phyloP scores from a whole-genome alignment of 2,797 vertebrate species.

The Paramormyrops hopkinsi region DNA sequence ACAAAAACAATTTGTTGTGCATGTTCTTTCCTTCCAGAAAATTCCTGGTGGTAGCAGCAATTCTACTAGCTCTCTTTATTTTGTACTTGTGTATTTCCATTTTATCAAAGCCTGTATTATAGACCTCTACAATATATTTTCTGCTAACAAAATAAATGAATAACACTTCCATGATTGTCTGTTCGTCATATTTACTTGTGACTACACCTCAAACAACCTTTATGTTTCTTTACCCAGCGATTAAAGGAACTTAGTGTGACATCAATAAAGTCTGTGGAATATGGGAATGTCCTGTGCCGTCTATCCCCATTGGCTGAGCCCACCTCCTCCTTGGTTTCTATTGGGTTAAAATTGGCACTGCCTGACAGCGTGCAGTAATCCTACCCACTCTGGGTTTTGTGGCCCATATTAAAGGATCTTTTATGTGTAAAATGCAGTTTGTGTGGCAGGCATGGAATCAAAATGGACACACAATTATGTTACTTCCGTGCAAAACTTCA shows the following conservation, averaged over 20 bases:
- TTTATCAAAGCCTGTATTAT: constrained; percentile 6
- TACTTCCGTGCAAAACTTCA: not conserved
- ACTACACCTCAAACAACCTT: not conserved
- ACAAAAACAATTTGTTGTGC: not conserved
- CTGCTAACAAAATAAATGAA: constrained; percentile 24
- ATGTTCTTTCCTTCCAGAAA: not conserved
- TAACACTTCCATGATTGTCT: constrained; percentile 27
- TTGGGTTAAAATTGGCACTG: not conserved
- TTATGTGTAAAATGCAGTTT: not conserved
- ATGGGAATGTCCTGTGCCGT: not conserved
- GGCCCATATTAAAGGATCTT: not conserved
- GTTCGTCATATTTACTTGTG: not conserved
- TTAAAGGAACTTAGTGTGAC: not conserved
- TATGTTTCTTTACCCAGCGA: not conserved
- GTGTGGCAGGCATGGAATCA: not conserved
- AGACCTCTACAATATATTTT: not conserved
- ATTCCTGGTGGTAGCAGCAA: constrained; percentile 18
- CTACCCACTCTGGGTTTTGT: not conserved
- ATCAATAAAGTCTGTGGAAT: not conserved
- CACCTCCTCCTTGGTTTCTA: not conserved
- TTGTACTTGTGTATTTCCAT: constrained; percentile 42
- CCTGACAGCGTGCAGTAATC: not conserved
- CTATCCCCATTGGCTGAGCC: not conserved
- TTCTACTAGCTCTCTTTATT: constrained; percentile 42
- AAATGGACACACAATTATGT: not conserved